A percentile compares a stretch with the other conserved stretches of the same genome.
These are phyloP conservation scores for Tiliacea citrago DNA, from an alignment of 2,888 invertebrate species.

Conservation along the genomic window DNA sequence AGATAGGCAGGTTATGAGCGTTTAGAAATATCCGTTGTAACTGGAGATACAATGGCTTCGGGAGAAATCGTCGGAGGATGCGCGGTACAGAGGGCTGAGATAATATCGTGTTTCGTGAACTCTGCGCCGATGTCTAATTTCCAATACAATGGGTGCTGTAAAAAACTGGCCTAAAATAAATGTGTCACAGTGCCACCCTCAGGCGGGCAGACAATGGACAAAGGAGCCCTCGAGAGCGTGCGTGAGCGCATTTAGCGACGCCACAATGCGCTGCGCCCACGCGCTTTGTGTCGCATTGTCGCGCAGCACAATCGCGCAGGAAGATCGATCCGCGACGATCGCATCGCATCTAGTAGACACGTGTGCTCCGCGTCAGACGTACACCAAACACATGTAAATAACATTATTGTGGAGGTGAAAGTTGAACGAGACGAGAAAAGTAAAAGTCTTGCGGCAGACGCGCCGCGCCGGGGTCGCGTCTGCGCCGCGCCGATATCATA, in stretches of 20 bases:
- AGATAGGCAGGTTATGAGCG: slow-evolving; percentile 67
- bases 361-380: slow-evolving; percentile 66
- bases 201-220: slow-evolving; percentile 86
- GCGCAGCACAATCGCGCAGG: slow-evolving; percentile 78
- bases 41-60: slow-evolving; percentile 78
- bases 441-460: slow-evolving; percentile 83
- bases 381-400: slow-evolving; percentile 83
- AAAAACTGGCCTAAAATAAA: slow-evolving; percentile 89
- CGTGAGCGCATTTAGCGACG: slow-evolving; percentile 79
- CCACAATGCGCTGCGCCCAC: slow-evolving; percentile 85
- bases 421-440: slow-evolving; percentile 87
- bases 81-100: slow-evolving; percentile 80
- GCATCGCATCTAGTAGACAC: slow-evolving; percentile 70
- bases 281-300: slow-evolving; percentile 77
- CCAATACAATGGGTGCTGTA: slow-evolving; percentile 88
- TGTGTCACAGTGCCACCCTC: slow-evolving; percentile 90
- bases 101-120: slow-evolving; percentile 89
- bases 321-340: slow-evolving; percentile 77
- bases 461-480: slow-evolving; percentile 78
- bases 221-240: slow-evolving; percentile 80
- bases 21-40: slow-evolving; percentile 76
- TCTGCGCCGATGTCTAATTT: slow-evolving; percentile 88
- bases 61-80: slow-evolving; percentile 83
- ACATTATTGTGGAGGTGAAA: slow-evolving; percentile 87
- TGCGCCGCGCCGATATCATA: slow-evolving; percentile 79